phyloP scores from a whole-genome alignment of 64 coral and sea anemone species.

The Pocillopora damicornis region DNA sequence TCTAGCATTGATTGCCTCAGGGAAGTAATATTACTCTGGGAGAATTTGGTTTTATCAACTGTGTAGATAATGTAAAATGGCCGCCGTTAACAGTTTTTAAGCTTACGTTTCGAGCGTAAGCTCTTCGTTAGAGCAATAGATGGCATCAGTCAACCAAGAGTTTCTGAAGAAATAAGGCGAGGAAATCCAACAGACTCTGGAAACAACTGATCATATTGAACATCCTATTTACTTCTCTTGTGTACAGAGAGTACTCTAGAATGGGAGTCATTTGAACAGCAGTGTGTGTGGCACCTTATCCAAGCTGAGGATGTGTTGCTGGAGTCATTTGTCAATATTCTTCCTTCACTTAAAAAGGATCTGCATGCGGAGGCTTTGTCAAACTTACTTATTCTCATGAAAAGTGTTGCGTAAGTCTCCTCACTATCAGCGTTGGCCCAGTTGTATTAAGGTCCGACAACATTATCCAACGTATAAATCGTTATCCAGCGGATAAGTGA shows the following conservation, averaged over 20 bases:
- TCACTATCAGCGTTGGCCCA: neutral
- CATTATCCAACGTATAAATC: neutral
- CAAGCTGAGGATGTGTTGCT: constrained; percentile 88
- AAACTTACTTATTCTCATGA: constrained; percentile 87
- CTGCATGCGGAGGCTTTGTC: constrained; percentile 82
- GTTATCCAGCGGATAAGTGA: neutral
- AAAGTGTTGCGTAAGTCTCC: constrained; percentile 79
- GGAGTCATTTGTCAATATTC: constrained; percentile 73
- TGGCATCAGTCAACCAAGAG: too few relatives aligned
- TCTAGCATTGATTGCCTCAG: too few relatives aligned
- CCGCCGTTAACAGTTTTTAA: too few relatives aligned
- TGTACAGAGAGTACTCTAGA: constrained; percentile 77
- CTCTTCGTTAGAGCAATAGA: too few relatives aligned
- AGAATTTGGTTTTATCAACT: too few relatives aligned
- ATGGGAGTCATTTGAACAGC: constrained; percentile 97
- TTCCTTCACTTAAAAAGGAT: constrained; percentile 75
- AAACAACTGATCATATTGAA: too few relatives aligned
- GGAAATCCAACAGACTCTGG: too few relatives aligned
- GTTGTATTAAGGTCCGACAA: too few relatives aligned
- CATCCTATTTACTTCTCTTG: neutral
- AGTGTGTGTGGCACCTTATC: constrained; percentile 95
- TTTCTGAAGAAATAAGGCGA: too few relatives aligned
- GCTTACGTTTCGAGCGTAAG: too few relatives aligned
- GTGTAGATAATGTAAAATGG: too few relatives aligned
- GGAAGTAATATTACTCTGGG: too few relatives aligned